These are phyloP conservation scores for Sepioteuthis lessoniana DNA, from an alignment of 2,888 invertebrate genomes.

Conservation along the genomic window DNA sequence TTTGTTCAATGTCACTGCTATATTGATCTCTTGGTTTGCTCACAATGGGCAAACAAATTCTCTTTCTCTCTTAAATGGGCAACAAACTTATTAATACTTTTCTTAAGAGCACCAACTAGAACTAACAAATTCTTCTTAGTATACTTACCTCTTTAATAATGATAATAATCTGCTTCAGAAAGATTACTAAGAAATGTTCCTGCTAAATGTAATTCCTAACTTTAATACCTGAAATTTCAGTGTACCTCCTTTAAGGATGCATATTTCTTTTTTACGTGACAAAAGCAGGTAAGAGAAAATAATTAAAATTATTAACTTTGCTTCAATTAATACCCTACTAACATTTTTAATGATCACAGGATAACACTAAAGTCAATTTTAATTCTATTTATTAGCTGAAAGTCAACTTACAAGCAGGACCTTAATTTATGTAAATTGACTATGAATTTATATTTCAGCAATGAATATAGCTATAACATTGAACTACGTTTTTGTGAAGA, in stretches of 20 bases:
- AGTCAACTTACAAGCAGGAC: no score
- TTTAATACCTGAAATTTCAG: not conserved
- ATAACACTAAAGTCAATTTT: not conserved
- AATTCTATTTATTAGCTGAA: not conserved
- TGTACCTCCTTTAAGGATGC: not conserved
- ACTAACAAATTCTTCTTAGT: not conserved
- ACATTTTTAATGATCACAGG: not conserved
- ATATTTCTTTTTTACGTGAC: not conserved
- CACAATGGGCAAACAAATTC: not conserved
- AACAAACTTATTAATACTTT: not conserved
- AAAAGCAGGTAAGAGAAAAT: not conserved
- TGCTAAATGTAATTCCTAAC: no score
- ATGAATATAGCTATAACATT: no score
- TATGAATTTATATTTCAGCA: no score
- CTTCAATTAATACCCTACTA: not conserved
- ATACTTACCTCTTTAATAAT: not conserved
- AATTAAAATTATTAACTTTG: not conserved
- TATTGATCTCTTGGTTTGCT: not conserved
- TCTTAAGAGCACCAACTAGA: not conserved
- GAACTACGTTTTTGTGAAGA: no score
- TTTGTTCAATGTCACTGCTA: conserved; percentile 7
- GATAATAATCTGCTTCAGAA: not conserved
- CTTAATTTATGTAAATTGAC: no score
- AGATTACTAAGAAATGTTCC: not conserved
- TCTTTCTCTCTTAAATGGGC: conserved; percentile 39